phyloP scores from a whole-genome alignment of 2,113 vertebrate genomes.

The Hylia prasina region DNA sequence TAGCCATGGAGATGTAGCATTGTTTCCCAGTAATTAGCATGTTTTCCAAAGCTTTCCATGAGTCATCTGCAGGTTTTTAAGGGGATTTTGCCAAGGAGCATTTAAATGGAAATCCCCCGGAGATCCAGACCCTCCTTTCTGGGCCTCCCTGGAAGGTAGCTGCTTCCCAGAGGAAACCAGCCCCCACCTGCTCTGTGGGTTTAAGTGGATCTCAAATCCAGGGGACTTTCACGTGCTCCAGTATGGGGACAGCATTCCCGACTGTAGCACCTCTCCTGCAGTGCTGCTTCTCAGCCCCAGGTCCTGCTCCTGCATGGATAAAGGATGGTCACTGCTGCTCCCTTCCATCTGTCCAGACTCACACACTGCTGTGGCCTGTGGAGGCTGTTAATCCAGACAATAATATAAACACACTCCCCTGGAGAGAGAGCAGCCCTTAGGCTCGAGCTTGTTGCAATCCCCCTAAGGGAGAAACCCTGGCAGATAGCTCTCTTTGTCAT shows the following conservation, averaged over 20 bases:
- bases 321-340: neutral
- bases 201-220: neutral
- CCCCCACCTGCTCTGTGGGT: neutral
- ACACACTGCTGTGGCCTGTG: too few species aligned
- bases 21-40: slow-evolving; percentile 74
- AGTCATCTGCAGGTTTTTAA: slow-evolving; percentile 63
- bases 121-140: slow-evolving; percentile 4
- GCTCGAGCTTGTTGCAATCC: too few species aligned
- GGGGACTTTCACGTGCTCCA: neutral
- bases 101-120: slow-evolving; percentile 68
- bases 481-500: too few species aligned
- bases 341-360: rapidly evolving
- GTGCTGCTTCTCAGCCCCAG: neutral
- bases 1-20: slow-evolving; percentile 30
- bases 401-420: too few species aligned
- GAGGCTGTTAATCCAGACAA: too few species aligned
- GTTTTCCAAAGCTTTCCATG: slow-evolving; percentile 68
- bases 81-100: slow-evolving; percentile 63
- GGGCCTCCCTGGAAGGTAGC: slow-evolving; percentile 35
- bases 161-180: slow-evolving; percentile 58
- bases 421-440: too few species aligned
- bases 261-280: neutral
- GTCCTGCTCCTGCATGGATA: neutral
- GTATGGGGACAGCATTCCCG: neutral
- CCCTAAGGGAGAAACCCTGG: too few species aligned